Base-by-base conservation (phyloP, 2,888 invertebrate species). In the Hyppa rectilinea region DNA sequence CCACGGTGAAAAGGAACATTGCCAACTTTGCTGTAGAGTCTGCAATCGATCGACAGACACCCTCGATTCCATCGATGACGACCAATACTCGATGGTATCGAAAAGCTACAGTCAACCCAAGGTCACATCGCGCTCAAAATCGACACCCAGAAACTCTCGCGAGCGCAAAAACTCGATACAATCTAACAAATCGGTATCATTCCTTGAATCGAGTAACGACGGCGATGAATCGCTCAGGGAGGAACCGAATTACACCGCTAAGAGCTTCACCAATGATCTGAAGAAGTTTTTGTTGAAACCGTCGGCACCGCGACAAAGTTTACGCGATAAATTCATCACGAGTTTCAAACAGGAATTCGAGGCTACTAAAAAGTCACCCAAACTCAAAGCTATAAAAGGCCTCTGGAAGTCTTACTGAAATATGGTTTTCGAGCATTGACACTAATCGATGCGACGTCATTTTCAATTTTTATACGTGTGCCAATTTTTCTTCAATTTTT, bases 211-310 rank as follows among this genome's bases (percentile, higher is more conserved):
- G 75, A 93, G 65, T 47, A 65, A 91, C 83, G 95, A 95, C 14
- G 94, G 90, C 82, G 95, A 95, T 20, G 94, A 93, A 64, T 91
- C 94, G 62, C 85, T 75, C 53, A 93, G 94, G 56, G 95, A 95
- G 76, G 96, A 95, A 79, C 93, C 96, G 2, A 96, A 96, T 62
- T 96, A 96, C 73, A 96, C 96, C 20, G 96, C 96, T 7, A 96
- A 94, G 80, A 96, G 96, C 83, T 96, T 96, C 85, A 96, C 96
- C 7, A 96, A 96, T 75, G 96, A 96, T 80, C 83, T 96, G 75
- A 96, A 96, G 85, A 93, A 92, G 89, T 96, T 96, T 75, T 87
- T 96, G 1, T 81, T 96, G 61, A 94, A 93, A 70, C 96, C 96
- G 20, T 89, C 95, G 58, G 88, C 96, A 63, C 95, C 96, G 17